A percentile compares a stretch with the other conserved stretches of the same genome.
phyloP scores from a whole-genome alignment of 2,888 invertebrate species.

The Xiphydria camelus region DNA sequence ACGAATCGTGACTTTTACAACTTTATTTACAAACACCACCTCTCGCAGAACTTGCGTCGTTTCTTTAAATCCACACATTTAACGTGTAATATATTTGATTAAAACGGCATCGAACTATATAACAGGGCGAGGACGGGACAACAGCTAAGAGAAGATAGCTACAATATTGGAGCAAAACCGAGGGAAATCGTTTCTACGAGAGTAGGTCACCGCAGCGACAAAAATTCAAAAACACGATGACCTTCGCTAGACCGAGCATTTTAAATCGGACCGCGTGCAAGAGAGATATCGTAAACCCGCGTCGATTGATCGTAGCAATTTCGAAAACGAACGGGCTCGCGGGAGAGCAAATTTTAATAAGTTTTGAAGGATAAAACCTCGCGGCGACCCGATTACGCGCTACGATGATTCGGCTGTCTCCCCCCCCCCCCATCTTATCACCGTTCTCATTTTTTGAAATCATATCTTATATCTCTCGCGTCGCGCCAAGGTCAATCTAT shows the following conservation, averaged over 20 bases:
- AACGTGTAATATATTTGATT: conserved; percentile 28
- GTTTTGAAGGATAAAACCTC: too few relatives aligned
- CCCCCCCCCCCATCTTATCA: not conserved
- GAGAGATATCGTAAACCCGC: too few relatives aligned
- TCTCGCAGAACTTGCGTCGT: conserved; percentile 29
- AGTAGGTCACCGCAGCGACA: conserved; percentile 13
- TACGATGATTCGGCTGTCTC: not conserved
- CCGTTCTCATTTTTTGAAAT: too few relatives aligned
- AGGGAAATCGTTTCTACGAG: conserved; percentile 7
- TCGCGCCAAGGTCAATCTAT: conserved; percentile 6
- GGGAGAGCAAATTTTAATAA: too few relatives aligned
- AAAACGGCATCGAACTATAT: conserved; percentile 27
- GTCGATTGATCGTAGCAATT: too few relatives aligned
- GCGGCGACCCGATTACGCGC: not conserved
- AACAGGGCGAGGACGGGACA: conserved; percentile 15
- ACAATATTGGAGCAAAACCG: conserved; percentile 18
- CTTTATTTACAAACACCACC: conserved; percentile 47
- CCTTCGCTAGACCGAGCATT: too few relatives aligned
- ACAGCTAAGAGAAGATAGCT: conserved; percentile 23
- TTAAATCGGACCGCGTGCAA: too few relatives aligned
- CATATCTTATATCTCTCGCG: too few relatives aligned
- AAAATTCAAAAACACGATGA: conserved; percentile 2
- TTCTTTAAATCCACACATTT: conserved; percentile 21
- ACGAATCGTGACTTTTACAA: conserved; percentile 33
- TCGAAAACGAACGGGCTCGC: too few relatives aligned